Conservation (phyloP, 1,140 invertebrate species). For the Brachionus paranguensis region DNA sequence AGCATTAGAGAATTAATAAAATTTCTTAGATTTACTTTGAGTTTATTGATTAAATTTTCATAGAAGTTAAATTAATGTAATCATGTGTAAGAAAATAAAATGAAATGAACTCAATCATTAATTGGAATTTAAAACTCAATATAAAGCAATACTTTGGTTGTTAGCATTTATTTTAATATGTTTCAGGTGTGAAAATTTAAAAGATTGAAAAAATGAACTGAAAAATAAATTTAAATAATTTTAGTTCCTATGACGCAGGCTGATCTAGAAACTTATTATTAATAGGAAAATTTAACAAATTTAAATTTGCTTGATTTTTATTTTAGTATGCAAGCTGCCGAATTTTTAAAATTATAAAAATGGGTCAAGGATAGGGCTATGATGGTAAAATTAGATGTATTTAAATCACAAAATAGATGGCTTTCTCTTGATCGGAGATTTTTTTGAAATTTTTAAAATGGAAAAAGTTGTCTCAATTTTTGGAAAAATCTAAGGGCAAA, state of each 20-base stretch:
- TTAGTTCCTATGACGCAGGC: neutral
- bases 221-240: neutral
- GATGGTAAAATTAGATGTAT: neutral
- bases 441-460: neutral
- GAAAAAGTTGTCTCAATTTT: neutral
- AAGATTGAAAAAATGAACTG: neutral
- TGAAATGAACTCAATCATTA: neutral
- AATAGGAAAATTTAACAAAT: neutral
- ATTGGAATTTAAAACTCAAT: neutral
- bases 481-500: neutral
- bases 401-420: neutral
- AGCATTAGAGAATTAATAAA: neutral
- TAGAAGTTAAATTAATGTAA: neutral
- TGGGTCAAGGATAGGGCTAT: neutral
- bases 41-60: neutral
- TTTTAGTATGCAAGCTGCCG: neutral
- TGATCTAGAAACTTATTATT: neutral
- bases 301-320: neutral
- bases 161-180: neutral
- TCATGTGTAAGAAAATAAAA: neutral
- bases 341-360: neutral
- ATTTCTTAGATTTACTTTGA: neutral
- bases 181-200: neutral
- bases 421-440: neutral
- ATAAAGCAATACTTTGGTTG: neutral